phyloP scores from a whole-genome alignment of 37 sponge, comb jelly and placozoan species.

The Hexactinellida sp. region DNA sequence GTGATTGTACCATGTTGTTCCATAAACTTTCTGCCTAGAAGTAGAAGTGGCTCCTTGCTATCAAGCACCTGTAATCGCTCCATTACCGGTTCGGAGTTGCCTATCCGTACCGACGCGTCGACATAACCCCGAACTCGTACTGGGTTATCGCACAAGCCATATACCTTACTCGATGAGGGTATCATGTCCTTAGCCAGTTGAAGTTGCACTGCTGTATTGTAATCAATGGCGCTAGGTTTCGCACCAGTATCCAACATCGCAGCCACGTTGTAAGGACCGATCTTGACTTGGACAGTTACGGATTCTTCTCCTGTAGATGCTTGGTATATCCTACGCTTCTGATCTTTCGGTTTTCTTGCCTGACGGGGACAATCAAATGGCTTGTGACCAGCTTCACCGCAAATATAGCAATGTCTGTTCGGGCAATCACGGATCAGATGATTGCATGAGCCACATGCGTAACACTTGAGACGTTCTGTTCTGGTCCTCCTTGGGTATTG shows the following conservation, averaged over 20 bases:
- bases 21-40: neutral
- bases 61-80: neutral
- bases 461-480: neutral
- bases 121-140: neutral
- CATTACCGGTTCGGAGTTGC: neutral
- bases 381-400: conserved; percentile 9
- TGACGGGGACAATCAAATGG: neutral
- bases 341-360: neutral
- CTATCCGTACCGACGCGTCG: conserved; percentile 4
- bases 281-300: neutral
- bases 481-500: neutral
- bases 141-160: neutral
- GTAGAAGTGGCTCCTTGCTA: neutral
- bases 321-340: neutral
- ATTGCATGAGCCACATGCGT: neutral
- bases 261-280: neutral
- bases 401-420: neutral
- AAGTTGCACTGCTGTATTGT: neutral
- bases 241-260: neutral
- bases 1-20: neutral
- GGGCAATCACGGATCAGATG: neutral
- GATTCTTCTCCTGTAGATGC: conserved; percentile 5
- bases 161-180: too few species aligned
- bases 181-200: neutral
- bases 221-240: neutral